A percentile compares a stretch with the other conserved stretches of the same genome.
Evolutionary conservation across 35 echinoderm and acorn worm genomes (phyloP).

Genomic region (Lytechinus pictus): DNA sequence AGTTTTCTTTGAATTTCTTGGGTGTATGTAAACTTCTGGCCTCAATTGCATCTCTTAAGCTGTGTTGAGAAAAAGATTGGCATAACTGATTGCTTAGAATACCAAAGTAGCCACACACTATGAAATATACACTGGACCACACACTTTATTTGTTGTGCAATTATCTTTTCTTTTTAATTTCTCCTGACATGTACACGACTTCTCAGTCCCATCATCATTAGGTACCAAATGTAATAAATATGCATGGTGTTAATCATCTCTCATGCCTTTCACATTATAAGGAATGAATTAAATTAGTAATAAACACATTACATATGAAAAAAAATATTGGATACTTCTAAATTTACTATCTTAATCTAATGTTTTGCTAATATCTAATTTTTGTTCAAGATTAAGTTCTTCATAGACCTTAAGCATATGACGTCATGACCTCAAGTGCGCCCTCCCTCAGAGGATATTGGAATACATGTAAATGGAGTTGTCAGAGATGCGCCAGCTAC

Average conservation of each 20-base stretch:
- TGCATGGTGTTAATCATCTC: not conserved
- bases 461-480: too few relatives aligned
- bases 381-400: too few relatives aligned
- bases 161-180: not conserved
- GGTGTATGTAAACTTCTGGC: too few relatives aligned
- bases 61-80: too few relatives aligned
- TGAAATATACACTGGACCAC: not conserved
- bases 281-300: not conserved
- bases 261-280: not conserved
- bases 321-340: not conserved
- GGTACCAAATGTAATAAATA: conserved; percentile 14
- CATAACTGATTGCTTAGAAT: too few relatives aligned
- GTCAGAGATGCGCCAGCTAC: too few relatives aligned
- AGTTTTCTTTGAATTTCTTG: too few relatives aligned
- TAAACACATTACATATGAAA: not conserved
- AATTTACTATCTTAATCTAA: not conserved
- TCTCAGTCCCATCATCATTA: not conserved
- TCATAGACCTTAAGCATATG: too few relatives aligned
- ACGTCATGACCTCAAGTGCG: too few relatives aligned
- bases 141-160: not conserved
- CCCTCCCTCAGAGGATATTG: too few relatives aligned
- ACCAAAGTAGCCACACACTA: not conserved
- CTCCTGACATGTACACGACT: not conserved
- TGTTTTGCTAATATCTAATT: not conserved
- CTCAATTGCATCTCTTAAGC: too few relatives aligned